Conservation (phyloP, 2,888 invertebrate species). For the Drosophila peninsularis region DNA sequence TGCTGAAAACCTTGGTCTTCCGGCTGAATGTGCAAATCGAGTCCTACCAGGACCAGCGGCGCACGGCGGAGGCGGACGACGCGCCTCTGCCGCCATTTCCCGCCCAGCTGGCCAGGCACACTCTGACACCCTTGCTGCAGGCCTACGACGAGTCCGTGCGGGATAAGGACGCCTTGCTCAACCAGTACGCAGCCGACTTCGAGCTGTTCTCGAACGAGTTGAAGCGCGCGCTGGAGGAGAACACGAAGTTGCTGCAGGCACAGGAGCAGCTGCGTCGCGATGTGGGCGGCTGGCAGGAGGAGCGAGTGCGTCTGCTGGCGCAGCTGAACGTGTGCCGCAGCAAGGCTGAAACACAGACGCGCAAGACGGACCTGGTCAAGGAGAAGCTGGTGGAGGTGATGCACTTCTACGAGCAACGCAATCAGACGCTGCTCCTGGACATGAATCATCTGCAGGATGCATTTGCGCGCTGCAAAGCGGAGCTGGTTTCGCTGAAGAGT, state of each 20-base stretch:
- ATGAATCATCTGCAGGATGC: conserved; percentile 84
- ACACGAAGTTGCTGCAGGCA: conserved; percentile 87
- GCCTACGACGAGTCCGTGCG: conserved; percentile 91
- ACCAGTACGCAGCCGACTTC: conserved; percentile 89
- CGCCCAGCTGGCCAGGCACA: conserved; percentile 70
- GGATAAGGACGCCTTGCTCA: conserved; percentile 90
- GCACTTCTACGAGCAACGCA: conserved; percentile 90
- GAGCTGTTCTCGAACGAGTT: conserved; percentile 89
- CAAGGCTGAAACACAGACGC: conserved; percentile 85
- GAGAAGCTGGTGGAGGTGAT: conserved; percentile 90
- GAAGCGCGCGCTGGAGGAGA: conserved; percentile 89
- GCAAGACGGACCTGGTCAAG: conserved; percentile 89
- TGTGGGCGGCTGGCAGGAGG: conserved; percentile 84
- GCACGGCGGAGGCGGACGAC: conserved; percentile 43
- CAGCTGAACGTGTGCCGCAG: conserved; percentile 82
- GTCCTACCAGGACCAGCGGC: conserved; percentile 89
- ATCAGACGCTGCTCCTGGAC: conserved; percentile 85
- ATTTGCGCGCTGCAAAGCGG: conserved; percentile 82
- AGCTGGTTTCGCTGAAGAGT: conserved; percentile 79
- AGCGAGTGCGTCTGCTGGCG: conserved; percentile 82
- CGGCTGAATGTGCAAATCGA: conserved; percentile 92
- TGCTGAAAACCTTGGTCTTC: conserved; percentile 91
- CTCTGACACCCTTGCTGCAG: conserved; percentile 88
- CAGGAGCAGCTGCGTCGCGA: conserved; percentile 85
- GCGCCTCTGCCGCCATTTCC: conserved; percentile 48